Conservation (phyloP, 2,113 vertebrate species). For the Tachuris rubrigastra region DNA sequence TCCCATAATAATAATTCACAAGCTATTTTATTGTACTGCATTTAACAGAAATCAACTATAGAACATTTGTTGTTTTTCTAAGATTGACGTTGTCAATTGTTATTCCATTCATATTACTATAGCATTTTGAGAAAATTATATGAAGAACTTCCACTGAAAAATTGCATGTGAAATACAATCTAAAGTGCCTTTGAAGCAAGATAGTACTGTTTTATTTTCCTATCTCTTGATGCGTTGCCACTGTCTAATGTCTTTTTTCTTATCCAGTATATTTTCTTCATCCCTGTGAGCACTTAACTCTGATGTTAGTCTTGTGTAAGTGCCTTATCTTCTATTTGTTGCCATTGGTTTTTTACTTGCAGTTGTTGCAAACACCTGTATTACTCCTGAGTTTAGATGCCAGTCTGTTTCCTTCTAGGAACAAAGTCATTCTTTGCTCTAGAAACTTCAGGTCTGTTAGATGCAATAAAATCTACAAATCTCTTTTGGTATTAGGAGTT, state of each 20-base stretch:
- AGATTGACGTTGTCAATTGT: neutral
- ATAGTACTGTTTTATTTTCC: neutral
- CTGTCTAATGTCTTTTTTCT: neutral
- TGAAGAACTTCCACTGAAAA: neutral
- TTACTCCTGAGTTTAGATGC: neutral
- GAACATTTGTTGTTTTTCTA: neutral
- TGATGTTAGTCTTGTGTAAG: neutral
- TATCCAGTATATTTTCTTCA: neutral
- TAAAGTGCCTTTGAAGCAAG: neutral
- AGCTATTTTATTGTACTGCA: neutral
- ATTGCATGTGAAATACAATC: neutral
- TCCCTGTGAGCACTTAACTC: neutral
- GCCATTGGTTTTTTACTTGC: neutral
- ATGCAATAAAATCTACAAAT: neutral
- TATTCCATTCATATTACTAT: neutral
- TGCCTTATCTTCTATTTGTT: neutral
- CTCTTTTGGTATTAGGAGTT: neutral
- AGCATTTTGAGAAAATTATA: neutral
- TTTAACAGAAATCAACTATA: neutral
- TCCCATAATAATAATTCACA: neutral
- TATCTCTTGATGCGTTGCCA: neutral
- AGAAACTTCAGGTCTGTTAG: neutral
- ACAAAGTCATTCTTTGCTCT: neutral
- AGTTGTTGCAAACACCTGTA: neutral
- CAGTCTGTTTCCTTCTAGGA: neutral